Evolutionary conservation across 2,113 vertebrate species (phyloP).

Genomic region (Xiphophorus hellerii): DNA sequence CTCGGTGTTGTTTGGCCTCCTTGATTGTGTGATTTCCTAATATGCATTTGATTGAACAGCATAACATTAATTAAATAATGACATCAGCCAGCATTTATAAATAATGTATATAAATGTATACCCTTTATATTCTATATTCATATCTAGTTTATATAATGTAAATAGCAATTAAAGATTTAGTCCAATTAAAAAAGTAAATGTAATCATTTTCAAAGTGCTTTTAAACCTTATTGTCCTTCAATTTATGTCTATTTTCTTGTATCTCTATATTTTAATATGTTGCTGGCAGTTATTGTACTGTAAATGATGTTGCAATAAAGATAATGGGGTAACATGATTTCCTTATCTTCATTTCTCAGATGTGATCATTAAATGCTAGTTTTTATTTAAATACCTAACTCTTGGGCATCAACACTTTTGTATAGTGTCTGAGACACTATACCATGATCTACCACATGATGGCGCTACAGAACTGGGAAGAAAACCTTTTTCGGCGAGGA

Average conservation of each 20-base stretch:
- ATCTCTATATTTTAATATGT: constrained; percentile 82
- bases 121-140: constrained; percentile 83
- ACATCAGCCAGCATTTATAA: constrained; percentile 80
- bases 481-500: not conserved
- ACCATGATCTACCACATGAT: constrained; percentile 35
- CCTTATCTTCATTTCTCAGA: constrained; percentile 1
- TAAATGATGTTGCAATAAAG: constrained; percentile 84
- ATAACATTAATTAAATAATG: constrained; percentile 73
- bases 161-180: constrained; percentile 79
- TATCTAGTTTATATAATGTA: constrained; percentile 86
- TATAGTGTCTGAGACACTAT: not conserved
- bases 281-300: constrained; percentile 81
- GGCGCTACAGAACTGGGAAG: constrained; percentile 12
- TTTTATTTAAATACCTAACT: no score
- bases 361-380: no score
- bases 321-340: constrained; percentile 67
- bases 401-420: no score
- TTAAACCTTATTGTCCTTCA: constrained; percentile 76
- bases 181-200: constrained; percentile 76
- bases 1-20: constrained; percentile 46
- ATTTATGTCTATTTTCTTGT: constrained; percentile 81
- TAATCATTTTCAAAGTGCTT: constrained; percentile 83
- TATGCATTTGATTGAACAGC: constrained; percentile 65
- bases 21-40: constrained; percentile 65
- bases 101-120: constrained; percentile 84